Percentiles rank a stretch among this genome's conserved stretches.
phyloP scores from a whole-genome alignment of 2,888 invertebrate genomes.

The Pyrrhosoma nymphula region DNA sequence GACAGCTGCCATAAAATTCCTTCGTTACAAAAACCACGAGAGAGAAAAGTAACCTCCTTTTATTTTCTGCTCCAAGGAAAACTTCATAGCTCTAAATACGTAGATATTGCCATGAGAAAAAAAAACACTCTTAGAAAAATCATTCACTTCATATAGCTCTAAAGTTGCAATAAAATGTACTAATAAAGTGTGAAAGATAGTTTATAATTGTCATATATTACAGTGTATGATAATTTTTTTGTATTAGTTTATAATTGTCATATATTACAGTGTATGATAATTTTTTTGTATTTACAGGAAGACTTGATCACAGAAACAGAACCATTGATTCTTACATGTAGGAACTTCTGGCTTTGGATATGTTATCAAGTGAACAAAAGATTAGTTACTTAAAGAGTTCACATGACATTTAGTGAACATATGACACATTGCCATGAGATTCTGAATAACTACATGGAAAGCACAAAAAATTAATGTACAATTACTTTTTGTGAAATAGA shows the following conservation, averaged over 20 bases:
- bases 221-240: neutral
- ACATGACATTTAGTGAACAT: neutral
- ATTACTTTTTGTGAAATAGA: neutral
- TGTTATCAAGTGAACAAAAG: neutral
- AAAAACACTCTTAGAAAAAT: too few species aligned
- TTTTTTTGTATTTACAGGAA: neutral
- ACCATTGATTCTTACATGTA: neutral
- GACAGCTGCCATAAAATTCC: too few species aligned
- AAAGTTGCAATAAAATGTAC: neutral
- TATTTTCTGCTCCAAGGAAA: too few species aligned
- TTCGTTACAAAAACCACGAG: too few species aligned
- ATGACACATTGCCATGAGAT: neutral
- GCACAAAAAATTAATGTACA: too few species aligned
- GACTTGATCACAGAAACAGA: neutral
- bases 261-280: neutral
- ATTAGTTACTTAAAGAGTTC: neutral
- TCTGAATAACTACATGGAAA: neutral
- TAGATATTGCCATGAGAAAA: too few species aligned
- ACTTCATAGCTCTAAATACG: too few species aligned
- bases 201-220: neutral
- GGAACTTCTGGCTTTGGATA: neutral
- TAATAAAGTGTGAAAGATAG: neutral
- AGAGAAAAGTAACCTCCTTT: too few species aligned
- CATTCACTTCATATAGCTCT: neutral
- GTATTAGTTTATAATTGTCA: slow-evolving; percentile 5